A percentile compares a stretch with the other conserved stretches of the same genome.
Conservation (phyloP, 2,113 vertebrate species). For the Vanacampus margaritifer region DNA sequence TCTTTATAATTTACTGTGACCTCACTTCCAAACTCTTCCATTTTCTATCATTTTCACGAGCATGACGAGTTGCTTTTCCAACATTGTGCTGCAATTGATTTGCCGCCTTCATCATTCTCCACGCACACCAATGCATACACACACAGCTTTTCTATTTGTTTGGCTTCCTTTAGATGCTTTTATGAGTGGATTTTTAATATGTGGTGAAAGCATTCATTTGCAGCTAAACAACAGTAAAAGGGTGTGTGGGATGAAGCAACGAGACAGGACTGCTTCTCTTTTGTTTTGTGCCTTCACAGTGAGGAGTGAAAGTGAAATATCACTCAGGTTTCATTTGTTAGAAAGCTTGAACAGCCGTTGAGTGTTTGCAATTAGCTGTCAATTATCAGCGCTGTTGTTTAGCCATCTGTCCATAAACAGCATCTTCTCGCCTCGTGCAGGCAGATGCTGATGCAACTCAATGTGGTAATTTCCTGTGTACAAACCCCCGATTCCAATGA, state of each 20-base stretch:
- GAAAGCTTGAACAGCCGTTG: slow-evolving; percentile 37
- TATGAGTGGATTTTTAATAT: slow-evolving; percentile 44
- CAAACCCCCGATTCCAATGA: slow-evolving; percentile 9
- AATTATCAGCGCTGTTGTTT: slow-evolving; percentile 51
- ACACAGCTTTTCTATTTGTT: slow-evolving; percentile 24
- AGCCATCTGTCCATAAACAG: slow-evolving; percentile 50
- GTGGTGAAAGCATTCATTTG: slow-evolving; percentile 21
- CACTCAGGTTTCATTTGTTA: slow-evolving; percentile 40
- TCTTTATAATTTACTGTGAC: slow-evolving; percentile 18
- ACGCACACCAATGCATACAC: not conserved
- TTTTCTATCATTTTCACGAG: slow-evolving; percentile 16
- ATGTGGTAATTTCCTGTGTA: slow-evolving; percentile 18
- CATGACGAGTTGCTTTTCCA: slow-evolving; percentile 28
- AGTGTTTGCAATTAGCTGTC: slow-evolving; percentile 49
- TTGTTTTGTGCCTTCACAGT: not conserved
- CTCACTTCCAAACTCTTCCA: slow-evolving; percentile 11
- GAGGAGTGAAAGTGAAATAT: slow-evolving; percentile 25
- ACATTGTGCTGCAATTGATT: slow-evolving; percentile 8
- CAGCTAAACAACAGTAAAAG: slow-evolving; percentile 20
- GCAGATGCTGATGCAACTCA: slow-evolving; percentile 17
- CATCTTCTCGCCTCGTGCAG: slow-evolving; percentile 35
- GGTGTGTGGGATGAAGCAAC: slow-evolving; percentile 10
- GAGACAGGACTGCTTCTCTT: slow-evolving; percentile 13
- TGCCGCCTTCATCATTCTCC: not conserved
- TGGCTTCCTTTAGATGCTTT: slow-evolving; percentile 34